Base-by-base conservation (phyloP, 2,888 invertebrate species). In the Leptopterna dolabrata region DNA sequence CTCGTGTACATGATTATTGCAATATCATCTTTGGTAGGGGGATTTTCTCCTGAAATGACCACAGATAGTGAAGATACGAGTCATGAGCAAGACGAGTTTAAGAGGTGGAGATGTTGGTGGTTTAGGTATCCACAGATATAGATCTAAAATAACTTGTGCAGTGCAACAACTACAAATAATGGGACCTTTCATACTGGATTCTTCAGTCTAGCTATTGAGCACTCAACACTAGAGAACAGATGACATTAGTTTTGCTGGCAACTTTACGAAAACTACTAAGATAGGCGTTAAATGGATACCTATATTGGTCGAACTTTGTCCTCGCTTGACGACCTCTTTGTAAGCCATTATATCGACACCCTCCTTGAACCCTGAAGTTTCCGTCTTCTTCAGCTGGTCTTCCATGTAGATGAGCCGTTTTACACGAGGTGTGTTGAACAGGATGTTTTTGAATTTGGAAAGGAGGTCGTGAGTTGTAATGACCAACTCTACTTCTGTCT, bases 1-100 rank as follows among this genome's bases (percentile, higher is more conserved):
- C 98, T 98, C 1, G 99, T 99, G 93, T 99, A 99, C 99, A 99
- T 99, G 70, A 99, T 96, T 90, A 99, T 97, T 80, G 99, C 99
- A 4, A 96, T 95, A 92, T 99, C 99, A 16, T 94, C 93, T 7
- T 95, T 92, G 7, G 92, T 92, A 0, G 97, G 97, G 7, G 94
- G 93, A 4, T 93, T 92, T 19, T 92, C 91, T 90, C 93, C 95
- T 95, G 92, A 9, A 55, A 81, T 63, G 7, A n/a, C 11, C 51
- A 51, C 6, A 51, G 4, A 24, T 70, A 70, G 1, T 7, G 63
- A 7, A 7, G 43, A 0, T 91, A 91, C n/a, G 24, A 29, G 27
- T 70, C 13, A 29, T 24, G n/a, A 24, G 29, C 76, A 76, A n/a
- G n/a, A n/a, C n/a, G n/a, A 36, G 36, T 36, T 7, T 4, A 55